phyloP scores from a whole-genome alignment of 2,797 vertebrate genomes.

The Graptemys geographica region DNA sequence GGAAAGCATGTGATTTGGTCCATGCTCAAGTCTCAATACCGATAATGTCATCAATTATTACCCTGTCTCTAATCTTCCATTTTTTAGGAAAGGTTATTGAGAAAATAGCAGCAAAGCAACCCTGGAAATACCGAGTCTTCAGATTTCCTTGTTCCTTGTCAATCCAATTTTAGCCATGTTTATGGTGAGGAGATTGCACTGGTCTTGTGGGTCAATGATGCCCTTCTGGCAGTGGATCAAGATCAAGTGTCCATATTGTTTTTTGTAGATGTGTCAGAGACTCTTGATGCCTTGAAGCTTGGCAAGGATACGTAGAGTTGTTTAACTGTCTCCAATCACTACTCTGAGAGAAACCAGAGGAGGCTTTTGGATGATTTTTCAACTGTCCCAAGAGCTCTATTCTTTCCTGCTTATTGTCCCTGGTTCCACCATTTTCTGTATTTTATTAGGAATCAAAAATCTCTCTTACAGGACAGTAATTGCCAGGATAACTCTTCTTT shows the following conservation, averaged over 20 bases:
- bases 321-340: not conserved
- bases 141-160: not conserved
- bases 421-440: not conserved
- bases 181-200: rapidly evolving
- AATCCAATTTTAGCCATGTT: not conserved
- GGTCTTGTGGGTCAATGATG: not conserved
- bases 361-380: not conserved
- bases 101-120: not conserved
- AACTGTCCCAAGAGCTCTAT: not conserved
- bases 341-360: not conserved
- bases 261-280: not conserved
- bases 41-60: not conserved
- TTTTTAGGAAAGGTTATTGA: not conserved
- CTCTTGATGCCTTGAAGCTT: not conserved
- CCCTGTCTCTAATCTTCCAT: not conserved
- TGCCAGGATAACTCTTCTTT: not conserved
- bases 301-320: rapidly evolving
- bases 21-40: not conserved
- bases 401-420: not conserved
- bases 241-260: not conserved
- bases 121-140: not conserved
- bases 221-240: not conserved
- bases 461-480: not conserved
- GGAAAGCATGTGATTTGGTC: not conserved
- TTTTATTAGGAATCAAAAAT: not conserved